Evolutionary conservation across 1,140 invertebrate genomes (phyloP).

Genomic region (Phymorhynchus buccinoides): DNA sequence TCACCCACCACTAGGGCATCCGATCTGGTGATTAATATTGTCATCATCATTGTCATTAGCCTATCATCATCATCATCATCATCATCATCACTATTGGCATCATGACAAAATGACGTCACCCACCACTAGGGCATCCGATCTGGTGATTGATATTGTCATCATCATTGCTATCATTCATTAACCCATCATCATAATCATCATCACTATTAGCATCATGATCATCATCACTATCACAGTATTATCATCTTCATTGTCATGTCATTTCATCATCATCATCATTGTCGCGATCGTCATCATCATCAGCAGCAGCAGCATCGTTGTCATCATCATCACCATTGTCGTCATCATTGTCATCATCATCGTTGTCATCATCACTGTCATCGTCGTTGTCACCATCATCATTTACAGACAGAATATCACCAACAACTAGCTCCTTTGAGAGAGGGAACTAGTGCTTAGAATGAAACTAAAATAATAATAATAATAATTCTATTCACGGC

Average conservation of each 20-base stretch:
- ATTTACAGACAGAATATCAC: not conserved
- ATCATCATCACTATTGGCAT: not conserved
- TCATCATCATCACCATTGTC: too few species aligned
- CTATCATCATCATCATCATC: not conserved
- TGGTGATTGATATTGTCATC: conserved; percentile 45
- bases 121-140: conserved; percentile 79
- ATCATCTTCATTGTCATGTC: too few species aligned
- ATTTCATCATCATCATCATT: not conserved
- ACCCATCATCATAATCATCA: not conserved
- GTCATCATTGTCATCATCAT: too few species aligned
- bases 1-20: conserved; percentile 83
- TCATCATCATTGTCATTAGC: too few species aligned
- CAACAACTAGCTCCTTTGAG: too few species aligned
- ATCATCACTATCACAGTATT: too few species aligned
- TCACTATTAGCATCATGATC: too few species aligned
- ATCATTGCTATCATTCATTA: not conserved
- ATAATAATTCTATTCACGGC: not conserved
- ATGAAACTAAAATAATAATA: not conserved
- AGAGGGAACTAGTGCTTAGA: not conserved
- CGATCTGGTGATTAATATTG: conserved; percentile 64
- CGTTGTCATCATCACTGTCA: not conserved
- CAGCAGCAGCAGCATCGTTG: not conserved
- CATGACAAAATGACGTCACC: conserved; percentile 81
- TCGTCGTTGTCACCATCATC: not conserved
- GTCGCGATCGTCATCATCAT: not conserved